Evolutionary conservation across 1,140 invertebrate species (phyloP).

Genomic region (Anastrepha ludens): DNA sequence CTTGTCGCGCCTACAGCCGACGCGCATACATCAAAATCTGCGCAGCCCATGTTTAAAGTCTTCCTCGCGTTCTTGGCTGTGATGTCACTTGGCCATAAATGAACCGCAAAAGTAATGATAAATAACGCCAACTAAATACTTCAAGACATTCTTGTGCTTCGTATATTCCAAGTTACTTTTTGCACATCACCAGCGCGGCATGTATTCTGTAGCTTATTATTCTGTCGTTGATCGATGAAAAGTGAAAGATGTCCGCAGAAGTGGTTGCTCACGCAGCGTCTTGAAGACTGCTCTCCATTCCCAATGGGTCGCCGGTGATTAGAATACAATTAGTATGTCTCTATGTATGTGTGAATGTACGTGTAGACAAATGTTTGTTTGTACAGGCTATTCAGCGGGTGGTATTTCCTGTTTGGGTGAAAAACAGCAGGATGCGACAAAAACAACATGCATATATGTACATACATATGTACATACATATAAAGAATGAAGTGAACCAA

Average conservation of each 20-base stretch:
- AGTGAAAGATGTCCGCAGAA: not conserved
- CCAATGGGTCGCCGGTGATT: not conserved
- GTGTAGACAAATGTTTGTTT: too few relatives aligned
- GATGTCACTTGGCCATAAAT: slow-evolving; percentile 16
- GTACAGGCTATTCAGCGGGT: not conserved
- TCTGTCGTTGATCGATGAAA: not conserved
- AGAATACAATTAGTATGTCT: not conserved
- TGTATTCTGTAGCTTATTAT: not conserved
- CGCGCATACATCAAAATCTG: too few relatives aligned
- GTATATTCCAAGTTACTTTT: not conserved
- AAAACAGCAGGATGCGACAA: not conserved
- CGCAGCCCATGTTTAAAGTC: too few relatives aligned
- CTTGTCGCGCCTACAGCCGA: not conserved
- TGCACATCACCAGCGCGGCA: not conserved
- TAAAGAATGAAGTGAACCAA: too few relatives aligned
- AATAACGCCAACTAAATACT: not conserved
- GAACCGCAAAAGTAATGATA: not conserved
- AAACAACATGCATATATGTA: not conserved
- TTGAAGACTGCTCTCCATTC: not conserved
- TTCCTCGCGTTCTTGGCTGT: not conserved
- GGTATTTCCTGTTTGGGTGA: not conserved
- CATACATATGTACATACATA: too few relatives aligned
- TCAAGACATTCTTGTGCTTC: not conserved
- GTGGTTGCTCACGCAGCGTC: not conserved
- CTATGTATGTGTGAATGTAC: not conserved